Evolutionary conservation across 1,140 invertebrate species (phyloP), one percentile per base, ranked within the genome.

Genomic region (Sinella curviseta): DNA sequence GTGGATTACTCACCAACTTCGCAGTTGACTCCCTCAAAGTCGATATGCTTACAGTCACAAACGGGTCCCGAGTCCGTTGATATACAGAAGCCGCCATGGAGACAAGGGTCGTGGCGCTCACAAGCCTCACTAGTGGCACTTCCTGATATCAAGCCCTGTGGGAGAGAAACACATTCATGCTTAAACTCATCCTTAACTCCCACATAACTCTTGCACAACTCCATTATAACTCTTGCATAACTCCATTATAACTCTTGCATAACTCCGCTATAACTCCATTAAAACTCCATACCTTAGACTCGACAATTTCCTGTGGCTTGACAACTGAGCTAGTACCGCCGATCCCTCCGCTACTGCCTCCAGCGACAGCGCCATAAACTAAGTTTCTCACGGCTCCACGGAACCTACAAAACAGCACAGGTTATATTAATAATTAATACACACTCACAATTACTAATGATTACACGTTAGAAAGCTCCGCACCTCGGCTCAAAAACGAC

Each of bases 31-130:
- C 97, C 97, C 86, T 96, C 94, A 87, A 94, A 98, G 86, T 97
- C 94, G 14, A 94, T 91, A 84, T 92, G 92, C 36, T 94, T 89
- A 86, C 97, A 98, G 87, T 98, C 95, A 89, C 97, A 99, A 84
- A 95, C 92, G 54, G 96, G 93, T 20, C 96, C 96, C 78, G 91
- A 93, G 88, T 98, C 96, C 4, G 95, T 97, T 78, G 93, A 95
- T 87, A 97, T 96, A 88, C 96, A 98, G 82, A 95, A 94, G 30
- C 96, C 96, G 26, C 93, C 94, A 85, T 98, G 94, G 86, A 95
- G 92, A 88, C 96, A 98, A 0, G 95, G 95, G 87, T 96, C 94
- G 60, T 93, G 91, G 1, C 85, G 95, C 93, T 86, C 95, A 97
- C 4, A 78, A 34, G 74, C 74, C 24, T 75, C 74, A 20, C 28